These are phyloP conservation scores for Creontiades dilutus DNA, from an alignment of 2,888 invertebrate species.

Conservation along the genomic window DNA sequence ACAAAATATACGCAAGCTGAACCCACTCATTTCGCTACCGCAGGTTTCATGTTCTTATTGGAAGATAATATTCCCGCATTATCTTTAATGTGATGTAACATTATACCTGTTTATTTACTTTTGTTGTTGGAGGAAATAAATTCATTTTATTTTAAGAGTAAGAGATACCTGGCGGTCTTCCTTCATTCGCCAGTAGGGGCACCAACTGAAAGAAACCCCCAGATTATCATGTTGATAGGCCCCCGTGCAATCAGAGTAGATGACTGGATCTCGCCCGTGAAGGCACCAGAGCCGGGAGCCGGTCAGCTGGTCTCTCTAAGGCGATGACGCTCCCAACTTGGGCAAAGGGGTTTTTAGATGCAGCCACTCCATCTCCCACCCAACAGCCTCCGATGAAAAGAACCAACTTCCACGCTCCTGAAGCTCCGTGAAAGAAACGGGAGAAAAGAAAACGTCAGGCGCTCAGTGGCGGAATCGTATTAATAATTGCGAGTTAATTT, in stretches of 20 bases:
- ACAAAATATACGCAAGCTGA: too few species aligned
- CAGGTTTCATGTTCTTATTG: too few species aligned
- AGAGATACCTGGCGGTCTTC: too few species aligned
- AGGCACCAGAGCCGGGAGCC: not conserved
- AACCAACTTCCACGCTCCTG: not conserved
- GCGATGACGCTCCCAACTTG: constrained; percentile 23
- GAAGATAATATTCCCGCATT: too few species aligned
- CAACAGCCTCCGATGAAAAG: not conserved
- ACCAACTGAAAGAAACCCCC: not conserved
- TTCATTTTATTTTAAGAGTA: too few species aligned
- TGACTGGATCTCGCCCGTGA: constrained; percentile 16
- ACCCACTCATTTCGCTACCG: too few species aligned
- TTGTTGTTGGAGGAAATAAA: too few species aligned
- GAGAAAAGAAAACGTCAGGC: too few species aligned
- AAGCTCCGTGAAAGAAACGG: not conserved
- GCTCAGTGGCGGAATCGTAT: too few species aligned
- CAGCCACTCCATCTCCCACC: not conserved
- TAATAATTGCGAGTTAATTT: too few species aligned
- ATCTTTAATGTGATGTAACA: too few species aligned
- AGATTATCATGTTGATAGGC: constrained; percentile 28
- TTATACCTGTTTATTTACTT: too few species aligned
- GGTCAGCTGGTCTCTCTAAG: constrained; percentile 31
- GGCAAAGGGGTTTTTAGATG: constrained; percentile 13
- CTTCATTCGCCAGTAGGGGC: not conserved
- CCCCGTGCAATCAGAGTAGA: constrained; percentile 13